phyloP scores from a whole-genome alignment of 2,113 vertebrate genomes.

The Pan paniscus region DNA sequence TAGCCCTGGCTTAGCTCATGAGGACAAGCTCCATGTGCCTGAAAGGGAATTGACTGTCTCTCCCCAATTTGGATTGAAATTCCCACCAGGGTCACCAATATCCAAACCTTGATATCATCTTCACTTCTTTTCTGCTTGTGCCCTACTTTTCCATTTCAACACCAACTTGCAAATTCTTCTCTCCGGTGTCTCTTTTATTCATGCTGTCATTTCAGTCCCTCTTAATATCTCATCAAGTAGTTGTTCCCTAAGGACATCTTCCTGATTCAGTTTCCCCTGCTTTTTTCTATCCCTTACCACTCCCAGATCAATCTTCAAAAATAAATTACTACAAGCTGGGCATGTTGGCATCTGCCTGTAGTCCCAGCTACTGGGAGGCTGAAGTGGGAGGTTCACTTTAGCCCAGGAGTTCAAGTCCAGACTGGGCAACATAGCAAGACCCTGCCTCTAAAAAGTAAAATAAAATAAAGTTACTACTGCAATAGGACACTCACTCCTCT shows the following conservation, averaged over 20 bases:
- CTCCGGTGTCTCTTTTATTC: neutral
- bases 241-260: neutral
- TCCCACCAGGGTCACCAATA: neutral
- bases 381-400: neutral
- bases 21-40: neutral
- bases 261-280: neutral
- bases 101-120: neutral
- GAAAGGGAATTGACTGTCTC: neutral
- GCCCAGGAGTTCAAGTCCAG: neutral
- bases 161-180: neutral
- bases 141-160: neutral
- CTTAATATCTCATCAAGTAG: neutral
- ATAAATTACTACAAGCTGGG: neutral
- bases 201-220: neutral
- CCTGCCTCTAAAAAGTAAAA: neutral
- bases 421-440: neutral
- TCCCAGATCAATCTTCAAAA: neutral
- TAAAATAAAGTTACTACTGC: neutral
- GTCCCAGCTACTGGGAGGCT: neutral
- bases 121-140: neutral
- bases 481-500: neutral
- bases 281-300: neutral
- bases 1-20: neutral
- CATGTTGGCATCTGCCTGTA: neutral
- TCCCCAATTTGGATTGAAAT: neutral